Conservation (phyloP, 2,888 invertebrate species). For the Apantesis nais region DNA sequence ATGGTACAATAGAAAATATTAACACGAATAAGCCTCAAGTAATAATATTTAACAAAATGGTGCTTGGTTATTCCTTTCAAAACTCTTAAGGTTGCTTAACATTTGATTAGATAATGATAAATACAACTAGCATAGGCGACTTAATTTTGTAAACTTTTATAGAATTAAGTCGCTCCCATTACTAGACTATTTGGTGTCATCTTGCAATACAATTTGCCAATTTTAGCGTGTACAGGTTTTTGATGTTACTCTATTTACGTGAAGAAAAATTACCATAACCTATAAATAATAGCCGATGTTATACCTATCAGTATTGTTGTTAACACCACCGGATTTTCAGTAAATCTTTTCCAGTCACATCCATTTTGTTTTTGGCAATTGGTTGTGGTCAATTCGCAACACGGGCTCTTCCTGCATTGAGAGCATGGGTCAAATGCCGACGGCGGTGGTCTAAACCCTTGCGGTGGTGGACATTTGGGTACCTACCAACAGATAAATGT, state of each 20-base stretch:
- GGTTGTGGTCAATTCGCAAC: not conserved
- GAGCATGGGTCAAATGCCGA: not conserved
- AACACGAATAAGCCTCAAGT: no score
- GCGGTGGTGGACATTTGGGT: not conserved
- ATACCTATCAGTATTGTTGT: not conserved
- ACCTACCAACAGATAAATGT: not conserved
- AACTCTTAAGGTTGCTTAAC: no score
- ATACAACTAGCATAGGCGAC: not conserved
- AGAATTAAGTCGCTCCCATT: not conserved
- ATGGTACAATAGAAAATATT: no score
- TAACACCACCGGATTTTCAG: not conserved
- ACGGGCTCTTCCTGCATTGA: not conserved
- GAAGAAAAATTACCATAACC: not conserved
- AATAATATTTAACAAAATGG: no score
- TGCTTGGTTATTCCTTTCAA: no score
- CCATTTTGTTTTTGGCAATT: not conserved
- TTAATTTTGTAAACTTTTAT: not conserved
- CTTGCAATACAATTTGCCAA: not conserved
- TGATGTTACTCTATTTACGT: not conserved
- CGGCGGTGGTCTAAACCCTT: not conserved
- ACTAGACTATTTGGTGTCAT: not conserved
- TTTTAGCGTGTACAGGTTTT: not conserved
- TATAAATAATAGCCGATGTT: slow-evolving; percentile 1
- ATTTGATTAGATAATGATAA: no score
- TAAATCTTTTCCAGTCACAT: not conserved